Evolutionary conservation across 2,888 invertebrate genomes (phyloP).

Genomic region (Halocaridina rubra): DNA sequence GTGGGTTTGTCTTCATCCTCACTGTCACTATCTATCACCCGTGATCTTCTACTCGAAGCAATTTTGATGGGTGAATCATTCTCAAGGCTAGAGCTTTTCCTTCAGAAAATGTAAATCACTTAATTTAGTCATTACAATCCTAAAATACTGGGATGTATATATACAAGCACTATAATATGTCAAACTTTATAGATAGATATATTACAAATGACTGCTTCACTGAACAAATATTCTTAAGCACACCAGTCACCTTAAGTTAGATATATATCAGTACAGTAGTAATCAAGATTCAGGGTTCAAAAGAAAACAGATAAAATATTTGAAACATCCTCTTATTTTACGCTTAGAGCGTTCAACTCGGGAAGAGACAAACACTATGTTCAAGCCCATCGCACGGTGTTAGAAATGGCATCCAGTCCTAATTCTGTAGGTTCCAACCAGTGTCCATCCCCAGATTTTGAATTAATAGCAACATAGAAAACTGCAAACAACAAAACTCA

Average conservation of each 20-base stretch:
- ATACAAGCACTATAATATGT: too few relatives aligned
- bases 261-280: neutral
- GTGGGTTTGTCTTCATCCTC: conserved; percentile 31
- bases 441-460: too few relatives aligned
- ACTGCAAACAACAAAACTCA: too few relatives aligned
- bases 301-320: too few relatives aligned
- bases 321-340: too few relatives aligned
- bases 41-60: neutral
- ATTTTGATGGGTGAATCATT: conserved; percentile 43
- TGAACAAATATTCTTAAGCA: neutral
- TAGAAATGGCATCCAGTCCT: too few relatives aligned
- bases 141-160: neutral
- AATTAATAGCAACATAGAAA: too few relatives aligned
- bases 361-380: too few relatives aligned
- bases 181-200: neutral
- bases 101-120: neutral
- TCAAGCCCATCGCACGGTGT: too few relatives aligned
- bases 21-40: conserved; percentile 52
- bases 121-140: neutral
- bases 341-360: too few relatives aligned
- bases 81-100: neutral
- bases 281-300: neutral
- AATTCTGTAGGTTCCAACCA: too few relatives aligned
- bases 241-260: neutral
- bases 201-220: neutral